Conservation (phyloP, 2,797 vertebrate genomes). For the Gymnoscopelus microlampas region DNA sequence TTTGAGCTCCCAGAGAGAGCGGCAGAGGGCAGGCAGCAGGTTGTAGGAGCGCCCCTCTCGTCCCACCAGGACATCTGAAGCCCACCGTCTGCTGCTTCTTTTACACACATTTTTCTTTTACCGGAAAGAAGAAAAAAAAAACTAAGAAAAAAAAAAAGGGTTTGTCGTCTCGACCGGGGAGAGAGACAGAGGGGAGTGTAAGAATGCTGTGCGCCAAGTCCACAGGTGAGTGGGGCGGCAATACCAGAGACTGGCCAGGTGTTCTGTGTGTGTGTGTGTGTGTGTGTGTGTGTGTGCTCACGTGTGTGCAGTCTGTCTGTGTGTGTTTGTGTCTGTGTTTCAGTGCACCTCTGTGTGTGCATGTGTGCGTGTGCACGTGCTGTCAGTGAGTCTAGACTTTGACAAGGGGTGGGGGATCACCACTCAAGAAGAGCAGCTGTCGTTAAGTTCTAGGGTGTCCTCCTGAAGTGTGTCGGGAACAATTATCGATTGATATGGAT, state of each 20-base stretch:
- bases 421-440: slow-evolving; percentile 55
- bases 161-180: slow-evolving; percentile 52
- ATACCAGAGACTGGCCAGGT: slow-evolving; percentile 63
- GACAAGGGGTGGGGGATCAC: slow-evolving; percentile 25
- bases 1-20: slow-evolving; percentile 84
- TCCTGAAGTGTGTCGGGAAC: slow-evolving; percentile 21
- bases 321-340: slow-evolving; percentile 31
- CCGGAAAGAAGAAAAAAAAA: too few species aligned
- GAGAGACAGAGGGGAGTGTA: slow-evolving; percentile 62
- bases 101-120: slow-evolving; percentile 27
- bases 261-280: background rate
- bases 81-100: slow-evolving; percentile 59
- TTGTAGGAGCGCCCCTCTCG: slow-evolving; percentile 75
- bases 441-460: slow-evolving; percentile 39
- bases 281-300: background rate
- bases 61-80: slow-evolving; percentile 64
- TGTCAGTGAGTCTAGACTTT: slow-evolving; percentile 49
- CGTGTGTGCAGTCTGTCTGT: background rate
- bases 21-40: slow-evolving; percentile 83
- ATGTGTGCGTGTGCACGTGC: background rate
- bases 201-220: slow-evolving; percentile 83
- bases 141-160: background rate
- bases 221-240: slow-evolving; percentile 78
- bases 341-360: background rate
- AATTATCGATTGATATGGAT: background rate